Evolutionary conservation across 2,113 vertebrate species (phyloP).

Genomic region (Daboia siamensis): DNA sequence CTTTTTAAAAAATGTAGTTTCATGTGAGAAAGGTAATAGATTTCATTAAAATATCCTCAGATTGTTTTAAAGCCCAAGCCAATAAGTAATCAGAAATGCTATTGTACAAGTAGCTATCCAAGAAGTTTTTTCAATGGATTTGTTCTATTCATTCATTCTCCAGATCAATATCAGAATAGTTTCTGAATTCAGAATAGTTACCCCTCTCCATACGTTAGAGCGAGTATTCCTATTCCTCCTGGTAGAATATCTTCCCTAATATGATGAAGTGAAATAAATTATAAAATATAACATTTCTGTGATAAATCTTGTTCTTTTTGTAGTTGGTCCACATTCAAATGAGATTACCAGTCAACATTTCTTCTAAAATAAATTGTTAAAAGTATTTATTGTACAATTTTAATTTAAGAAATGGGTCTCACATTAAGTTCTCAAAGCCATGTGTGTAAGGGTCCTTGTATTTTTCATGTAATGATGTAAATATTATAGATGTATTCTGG

Average conservation of each 20-base stretch:
- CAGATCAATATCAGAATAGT: not conserved
- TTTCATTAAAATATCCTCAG: not conserved
- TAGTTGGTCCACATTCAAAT: not conserved
- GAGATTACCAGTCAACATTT: conserved; percentile 18
- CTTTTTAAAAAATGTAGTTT: not conserved
- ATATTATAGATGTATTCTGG: not conserved
- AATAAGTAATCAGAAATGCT: not conserved
- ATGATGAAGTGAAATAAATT: not conserved
- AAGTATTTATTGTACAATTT: not conserved
- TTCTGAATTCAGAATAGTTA: not conserved
- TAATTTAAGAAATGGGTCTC: conserved; percentile 23
- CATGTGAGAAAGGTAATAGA: not conserved
- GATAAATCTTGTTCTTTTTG: conserved; percentile 20
- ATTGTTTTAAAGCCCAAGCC: not conserved
- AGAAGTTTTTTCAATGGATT: not conserved
- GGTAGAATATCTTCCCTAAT: not conserved
- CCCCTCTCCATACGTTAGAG: not conserved
- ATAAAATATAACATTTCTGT: conserved; percentile 16
- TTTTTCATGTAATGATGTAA: not conserved
- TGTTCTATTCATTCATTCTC: not conserved
- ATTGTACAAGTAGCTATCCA: not conserved
- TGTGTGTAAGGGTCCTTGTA: conserved; percentile 15
- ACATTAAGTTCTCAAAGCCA: conserved; percentile 6
- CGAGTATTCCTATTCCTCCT: not conserved
- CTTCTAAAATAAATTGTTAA: conserved; percentile 32